phyloP scores from a whole-genome alignment of 2,113 vertebrate genomes.

The Saguinus imperator region DNA sequence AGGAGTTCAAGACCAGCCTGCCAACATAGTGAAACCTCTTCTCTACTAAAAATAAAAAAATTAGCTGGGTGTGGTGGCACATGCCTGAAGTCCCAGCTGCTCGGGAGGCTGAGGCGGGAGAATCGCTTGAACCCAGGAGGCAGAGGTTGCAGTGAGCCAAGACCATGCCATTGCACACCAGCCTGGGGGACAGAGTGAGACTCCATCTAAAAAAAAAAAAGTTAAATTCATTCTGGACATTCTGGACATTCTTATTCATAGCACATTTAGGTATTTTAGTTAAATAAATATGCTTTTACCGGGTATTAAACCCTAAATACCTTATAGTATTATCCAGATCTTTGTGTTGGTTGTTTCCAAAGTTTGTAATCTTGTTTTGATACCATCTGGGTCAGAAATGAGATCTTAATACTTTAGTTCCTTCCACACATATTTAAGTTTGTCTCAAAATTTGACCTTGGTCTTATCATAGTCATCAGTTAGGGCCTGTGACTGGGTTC shows the following conservation, averaged over 20 bases:
- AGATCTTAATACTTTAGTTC: not conserved
- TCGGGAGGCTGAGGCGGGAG: too few relatives aligned
- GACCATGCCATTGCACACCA: too few relatives aligned
- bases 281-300: not conserved
- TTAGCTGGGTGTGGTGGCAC: too few relatives aligned
- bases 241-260: not conserved
- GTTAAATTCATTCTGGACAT: not conserved
- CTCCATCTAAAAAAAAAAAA: not conserved
- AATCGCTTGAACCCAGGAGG: too few relatives aligned
- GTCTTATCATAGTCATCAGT: not conserved
- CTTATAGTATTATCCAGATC: not conserved
- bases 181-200: too few relatives aligned
- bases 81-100: fast-evolving
- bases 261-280: not conserved
- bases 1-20: too few relatives aligned
- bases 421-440: not conserved
- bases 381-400: not conserved
- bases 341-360: not conserved
- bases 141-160: too few relatives aligned
- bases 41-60: too few relatives aligned
- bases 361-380: not conserved
- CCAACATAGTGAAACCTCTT: too few relatives aligned
- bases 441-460: not conserved
- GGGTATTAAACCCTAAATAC: not conserved
- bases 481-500: not conserved